A percentile compares a stretch with the other conserved stretches of the same genome.
Evolutionary conservation across 2,797 vertebrate species (phyloP).

Genomic region (Lutjanus argentimaculatus): DNA sequence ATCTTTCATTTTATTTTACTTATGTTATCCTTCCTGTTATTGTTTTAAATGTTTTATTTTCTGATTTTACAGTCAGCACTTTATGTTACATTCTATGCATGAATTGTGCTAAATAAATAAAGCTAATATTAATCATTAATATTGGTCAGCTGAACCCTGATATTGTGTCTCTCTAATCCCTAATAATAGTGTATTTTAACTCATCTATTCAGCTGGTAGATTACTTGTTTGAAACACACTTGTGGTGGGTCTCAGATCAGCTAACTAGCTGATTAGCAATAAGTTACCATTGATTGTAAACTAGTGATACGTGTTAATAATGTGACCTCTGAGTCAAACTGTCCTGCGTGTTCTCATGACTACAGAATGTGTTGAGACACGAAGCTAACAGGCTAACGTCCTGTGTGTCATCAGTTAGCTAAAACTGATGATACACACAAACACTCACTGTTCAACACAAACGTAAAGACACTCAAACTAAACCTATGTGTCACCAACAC

Average conservation of each 20-base stretch:
- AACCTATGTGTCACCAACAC: rapidly evolving
- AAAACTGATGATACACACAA: neutral
- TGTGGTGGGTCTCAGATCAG: too few species aligned
- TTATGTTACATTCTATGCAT: too few species aligned
- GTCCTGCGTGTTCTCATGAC: neutral
- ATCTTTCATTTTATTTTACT: too few species aligned
- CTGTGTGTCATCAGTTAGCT: neutral
- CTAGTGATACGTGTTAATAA: neutral
- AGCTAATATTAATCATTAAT: too few species aligned
- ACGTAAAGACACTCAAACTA: neutral
- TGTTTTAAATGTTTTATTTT: too few species aligned
- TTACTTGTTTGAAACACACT: neutral
- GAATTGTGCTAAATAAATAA: too few species aligned
- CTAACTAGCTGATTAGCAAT: neutral
- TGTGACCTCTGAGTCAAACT: neutral
- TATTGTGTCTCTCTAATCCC: too few species aligned
- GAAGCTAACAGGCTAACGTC: neutral
- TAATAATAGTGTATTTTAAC: too few species aligned
- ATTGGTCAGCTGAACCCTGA: too few species aligned
- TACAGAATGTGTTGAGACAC: neutral
- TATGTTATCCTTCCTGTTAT: too few species aligned
- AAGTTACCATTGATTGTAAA: neutral
- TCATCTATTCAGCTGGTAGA: too few species aligned
- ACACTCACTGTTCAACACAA: neutral
- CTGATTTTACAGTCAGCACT: too few species aligned